Evolutionary conservation across 2,888 invertebrate genomes (phyloP), one percentile per base, ranked within the genome.

Genomic region (Cataglyphis rosenhaueri): DNA sequence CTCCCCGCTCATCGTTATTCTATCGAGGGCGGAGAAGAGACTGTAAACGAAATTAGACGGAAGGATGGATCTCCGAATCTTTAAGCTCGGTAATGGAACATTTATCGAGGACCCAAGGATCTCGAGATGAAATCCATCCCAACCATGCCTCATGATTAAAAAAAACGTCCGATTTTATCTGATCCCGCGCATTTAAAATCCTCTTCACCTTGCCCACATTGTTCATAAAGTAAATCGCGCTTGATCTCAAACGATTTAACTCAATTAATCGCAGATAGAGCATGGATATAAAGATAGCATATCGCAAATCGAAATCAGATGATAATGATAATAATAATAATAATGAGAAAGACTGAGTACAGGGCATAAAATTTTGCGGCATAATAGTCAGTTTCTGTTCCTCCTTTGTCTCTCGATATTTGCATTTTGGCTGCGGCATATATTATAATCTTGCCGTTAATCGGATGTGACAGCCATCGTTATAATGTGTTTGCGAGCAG

Each of bases 371-470:
- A 93, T 94, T 94, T 93, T 91, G 89, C 91, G 89, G 91, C 91
- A 92, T 93, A 92, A 94, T 94, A 94, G 94, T 94, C 94, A 94
- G 92, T 94, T 92, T 94, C 93, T 94, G 94, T 94, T 94, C 94
- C 94, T 94, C 92, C 92, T 92, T 93, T 93, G 83, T 88, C 89
- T 90, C 85, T 90, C 87, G 88, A 89, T 84, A 84, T 88, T 84
- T 81, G 84, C 85, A 81, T 82, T 74, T 68, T 21, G 79, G 83
- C 70, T 81, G 81, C 74, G 65, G 71, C 74, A 64, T 48, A 71
- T 78, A 86, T 44, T 86, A 82, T 83, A 87, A 85, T 83, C 84
- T 88, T 87, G 86, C 76, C 83, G 82, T 74, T 68, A 68, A 83
- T 79, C 68, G 82, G 65, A 83, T 82, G 55, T 74, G 82, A 71